Base-by-base conservation (phyloP, 2,888 invertebrate genomes). In the Tipula lateralis region DNA sequence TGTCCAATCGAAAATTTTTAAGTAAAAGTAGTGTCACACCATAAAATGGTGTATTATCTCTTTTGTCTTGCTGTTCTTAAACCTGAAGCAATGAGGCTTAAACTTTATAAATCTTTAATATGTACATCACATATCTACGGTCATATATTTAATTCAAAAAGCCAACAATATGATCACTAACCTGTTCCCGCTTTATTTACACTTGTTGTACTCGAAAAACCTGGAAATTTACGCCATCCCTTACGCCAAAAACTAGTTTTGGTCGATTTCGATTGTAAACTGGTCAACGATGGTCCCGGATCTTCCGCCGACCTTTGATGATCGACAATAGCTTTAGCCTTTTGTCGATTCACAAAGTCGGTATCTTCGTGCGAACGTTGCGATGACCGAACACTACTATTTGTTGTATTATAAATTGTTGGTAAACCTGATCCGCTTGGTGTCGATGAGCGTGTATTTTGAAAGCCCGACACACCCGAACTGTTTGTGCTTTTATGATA, bases 211-310 rank as follows among this genome's bases (percentile, higher is more conserved):
- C 94, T 94, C 85, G 94, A 93, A 88, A 95, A 94, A 32, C 94
- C 94, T 16, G 95, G 94, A 87, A 95, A 91, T 89, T 95, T 95
- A 88, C 94, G 94, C 95, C 95, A 95, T 1, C 94, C 93, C 88
- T 95, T 95, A 89, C 94, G 93, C 94, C 94, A 94, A 89, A 94
- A 94, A 85, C 90, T 90, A 66, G 85, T 86, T 85, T 85, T 86
- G 16, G 85, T 84, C 12, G 44, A 29, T 44, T 44, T 84, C 2
- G 44, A n/a, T 29, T 44, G 44, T 36, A 36, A 29, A 84, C 85
- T 80, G 90, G 89, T 86, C 91, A 91, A 84, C 91, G 86, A 83
- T 84, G 86, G 86, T 29, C 86, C 85, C 83, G 85, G 90, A 88
- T 84, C 89, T 89, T 86, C 90, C 90, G 87, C 91, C 91, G 85